These are phyloP conservation scores for Phataginus tetradactyla DNA, from an alignment of 2,797 vertebrate species.

Conservation along the genomic window DNA sequence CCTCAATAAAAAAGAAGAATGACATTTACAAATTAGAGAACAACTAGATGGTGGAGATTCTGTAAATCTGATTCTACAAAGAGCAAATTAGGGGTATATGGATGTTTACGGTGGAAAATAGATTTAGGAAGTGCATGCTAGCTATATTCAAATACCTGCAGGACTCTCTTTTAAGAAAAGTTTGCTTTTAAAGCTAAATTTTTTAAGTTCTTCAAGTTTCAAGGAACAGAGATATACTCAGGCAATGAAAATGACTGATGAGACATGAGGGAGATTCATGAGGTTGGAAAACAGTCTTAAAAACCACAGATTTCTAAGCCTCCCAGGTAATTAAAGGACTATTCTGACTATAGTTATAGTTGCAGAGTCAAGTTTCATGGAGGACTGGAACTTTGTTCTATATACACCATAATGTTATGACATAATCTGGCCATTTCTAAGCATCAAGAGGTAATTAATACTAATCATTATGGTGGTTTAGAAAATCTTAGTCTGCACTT, in stretches of 20 bases:
- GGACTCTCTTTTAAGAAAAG: not conserved
- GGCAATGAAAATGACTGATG: not conserved
- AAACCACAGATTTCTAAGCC: not conserved
- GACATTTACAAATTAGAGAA: not conserved
- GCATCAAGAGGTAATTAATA: not conserved
- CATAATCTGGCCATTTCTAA: not conserved
- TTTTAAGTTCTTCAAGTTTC: not conserved
- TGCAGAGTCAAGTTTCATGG: not conserved
- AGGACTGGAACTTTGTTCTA: not conserved
- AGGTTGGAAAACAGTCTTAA: not conserved
- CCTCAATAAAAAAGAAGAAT: not conserved
- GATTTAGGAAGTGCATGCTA: not conserved
- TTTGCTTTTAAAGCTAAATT: not conserved
- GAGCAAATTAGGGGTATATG: not conserved
- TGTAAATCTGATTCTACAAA: not conserved
- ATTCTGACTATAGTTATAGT: not conserved
- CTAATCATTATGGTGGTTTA: not conserved
- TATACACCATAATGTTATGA: not conserved
- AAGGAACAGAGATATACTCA: not conserved
- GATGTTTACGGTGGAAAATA: not conserved
- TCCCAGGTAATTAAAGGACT: not conserved
- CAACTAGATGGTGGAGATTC: not conserved
- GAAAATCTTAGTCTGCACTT: not conserved
- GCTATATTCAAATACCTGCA: not conserved
- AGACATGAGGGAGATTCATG: not conserved